Conservation (phyloP, 1,140 invertebrate species). For the Neodiprion pinetum region DNA sequence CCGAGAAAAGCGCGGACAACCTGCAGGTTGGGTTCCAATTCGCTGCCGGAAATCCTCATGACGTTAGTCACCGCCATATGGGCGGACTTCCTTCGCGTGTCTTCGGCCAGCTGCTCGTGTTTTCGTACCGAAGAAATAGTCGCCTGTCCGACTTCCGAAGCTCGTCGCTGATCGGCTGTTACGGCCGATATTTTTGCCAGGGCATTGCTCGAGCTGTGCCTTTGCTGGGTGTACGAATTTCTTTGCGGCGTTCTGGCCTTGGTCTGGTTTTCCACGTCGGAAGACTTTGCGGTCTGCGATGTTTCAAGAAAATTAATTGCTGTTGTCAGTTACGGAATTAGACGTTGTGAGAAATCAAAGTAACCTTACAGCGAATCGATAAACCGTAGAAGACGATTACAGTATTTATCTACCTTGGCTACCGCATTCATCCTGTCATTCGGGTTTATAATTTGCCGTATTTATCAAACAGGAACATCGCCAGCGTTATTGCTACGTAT, state of each 20-base stretch:
- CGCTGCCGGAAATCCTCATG: constrained; percentile 19
- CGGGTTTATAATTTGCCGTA: not conserved
- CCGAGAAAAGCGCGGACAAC: too few relatives aligned
- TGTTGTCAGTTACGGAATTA: not conserved
- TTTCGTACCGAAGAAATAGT: not conserved
- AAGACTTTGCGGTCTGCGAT: not conserved
- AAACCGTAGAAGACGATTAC: not conserved
- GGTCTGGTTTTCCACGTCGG: not conserved
- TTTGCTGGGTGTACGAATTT: constrained; percentile 11
- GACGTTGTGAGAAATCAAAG: not conserved
- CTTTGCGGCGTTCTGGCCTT: not conserved
- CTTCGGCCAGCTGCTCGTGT: constrained; percentile 7
- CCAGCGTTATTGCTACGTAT: constrained; percentile 21
- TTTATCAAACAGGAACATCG: not conserved
- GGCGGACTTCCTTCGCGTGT: constrained; percentile 11
- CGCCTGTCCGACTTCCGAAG: constrained; percentile 2
- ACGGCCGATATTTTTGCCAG: constrained; percentile 22
- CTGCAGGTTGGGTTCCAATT: not conserved
- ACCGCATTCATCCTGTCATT: not conserved
- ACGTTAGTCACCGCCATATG: constrained; percentile 23
- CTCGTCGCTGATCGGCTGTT: constrained; percentile 11
- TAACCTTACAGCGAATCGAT: not conserved
- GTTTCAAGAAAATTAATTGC: not conserved
- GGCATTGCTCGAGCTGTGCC: constrained; percentile 2
- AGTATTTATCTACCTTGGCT: too few relatives aligned